Conservation (phyloP, 2,113 vertebrate genomes). For the Cavia aperea region DNA sequence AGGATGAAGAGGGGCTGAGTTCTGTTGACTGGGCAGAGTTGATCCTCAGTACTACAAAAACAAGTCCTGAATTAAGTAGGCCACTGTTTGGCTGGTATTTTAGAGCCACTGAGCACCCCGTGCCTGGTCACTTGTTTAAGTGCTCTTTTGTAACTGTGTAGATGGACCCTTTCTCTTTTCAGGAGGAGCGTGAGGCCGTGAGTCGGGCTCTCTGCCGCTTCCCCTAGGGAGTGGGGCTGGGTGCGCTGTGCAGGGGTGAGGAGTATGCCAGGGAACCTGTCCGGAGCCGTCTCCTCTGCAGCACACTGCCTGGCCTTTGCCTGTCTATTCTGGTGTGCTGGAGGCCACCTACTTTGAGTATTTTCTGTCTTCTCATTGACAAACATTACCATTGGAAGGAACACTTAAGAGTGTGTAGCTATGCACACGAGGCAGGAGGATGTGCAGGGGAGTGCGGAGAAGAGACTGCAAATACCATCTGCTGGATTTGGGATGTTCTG, state of each 20-base stretch:
- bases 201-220: neutral
- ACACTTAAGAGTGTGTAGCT: neutral
- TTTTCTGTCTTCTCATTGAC: neutral
- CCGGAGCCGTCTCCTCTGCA: too few species aligned
- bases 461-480: neutral
- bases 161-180: neutral
- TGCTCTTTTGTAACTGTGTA: neutral
- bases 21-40: neutral
- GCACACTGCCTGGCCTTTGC: too few species aligned
- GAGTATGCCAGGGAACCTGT: too few species aligned
- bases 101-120: neutral
- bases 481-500: neutral
- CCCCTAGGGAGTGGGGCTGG: too few species aligned
- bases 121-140: slow-evolving; percentile 11
- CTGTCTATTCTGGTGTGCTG: too few species aligned
- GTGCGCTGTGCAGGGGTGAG: too few species aligned
- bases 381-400: neutral
- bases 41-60: neutral
- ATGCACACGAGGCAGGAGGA: neutral
- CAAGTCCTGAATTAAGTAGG: neutral
- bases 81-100: neutral
- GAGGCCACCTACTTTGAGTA: neutral
- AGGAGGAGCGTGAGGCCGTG: neutral
- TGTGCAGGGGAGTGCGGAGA: neutral
- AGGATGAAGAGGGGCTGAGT: neutral